phyloP scores from a whole-genome alignment of 2,113 vertebrate species.

The Symphodus melops region DNA sequence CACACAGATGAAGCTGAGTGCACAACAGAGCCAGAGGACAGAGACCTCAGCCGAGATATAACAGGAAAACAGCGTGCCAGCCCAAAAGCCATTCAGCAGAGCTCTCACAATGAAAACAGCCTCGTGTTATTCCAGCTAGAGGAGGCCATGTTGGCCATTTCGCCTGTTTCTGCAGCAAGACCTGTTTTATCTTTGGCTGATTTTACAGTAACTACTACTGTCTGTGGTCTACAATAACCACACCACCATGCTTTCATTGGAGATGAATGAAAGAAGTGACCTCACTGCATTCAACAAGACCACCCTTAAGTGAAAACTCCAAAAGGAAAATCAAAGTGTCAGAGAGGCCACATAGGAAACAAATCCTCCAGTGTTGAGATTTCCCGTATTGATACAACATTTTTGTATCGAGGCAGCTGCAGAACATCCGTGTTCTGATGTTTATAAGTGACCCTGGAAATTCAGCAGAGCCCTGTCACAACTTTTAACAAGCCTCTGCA shows the following conservation, averaged over 20 bases:
- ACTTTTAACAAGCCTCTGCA: constrained; percentile 52
- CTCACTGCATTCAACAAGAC: constrained; percentile 53
- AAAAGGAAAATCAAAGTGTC: constrained; percentile 45
- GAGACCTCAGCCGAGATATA: constrained; percentile 47
- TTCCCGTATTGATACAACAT: constrained; percentile 24
- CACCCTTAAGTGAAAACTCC: constrained; percentile 56
- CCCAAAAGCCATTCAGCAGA: constrained; percentile 33
- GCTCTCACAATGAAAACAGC: constrained; percentile 67
- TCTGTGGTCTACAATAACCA: constrained; percentile 69
- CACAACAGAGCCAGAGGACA: constrained; percentile 64
- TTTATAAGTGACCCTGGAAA: constrained; percentile 49
- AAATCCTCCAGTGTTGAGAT: constrained; percentile 13
- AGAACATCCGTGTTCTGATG: constrained; percentile 28
- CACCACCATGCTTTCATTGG: constrained; percentile 73
- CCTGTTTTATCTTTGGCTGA: constrained; percentile 51
- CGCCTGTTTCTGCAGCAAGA: constrained; percentile 41
- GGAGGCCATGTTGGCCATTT: constrained; percentile 35
- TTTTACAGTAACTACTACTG: constrained; percentile 66
- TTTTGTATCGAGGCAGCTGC: constrained; percentile 44
- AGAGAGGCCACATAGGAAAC: constrained; percentile 28
- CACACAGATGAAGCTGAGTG: constrained; percentile 57
- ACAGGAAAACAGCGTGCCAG: constrained; percentile 67
- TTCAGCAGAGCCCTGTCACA: constrained; percentile 28
- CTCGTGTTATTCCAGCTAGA: constrained; percentile 58
- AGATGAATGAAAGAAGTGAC: constrained; percentile 69